A percentile compares a stretch with the other conserved stretches of the same genome.
Conservation (phyloP, 1,140 invertebrate species). For the Oryctes rhinoceros region DNA sequence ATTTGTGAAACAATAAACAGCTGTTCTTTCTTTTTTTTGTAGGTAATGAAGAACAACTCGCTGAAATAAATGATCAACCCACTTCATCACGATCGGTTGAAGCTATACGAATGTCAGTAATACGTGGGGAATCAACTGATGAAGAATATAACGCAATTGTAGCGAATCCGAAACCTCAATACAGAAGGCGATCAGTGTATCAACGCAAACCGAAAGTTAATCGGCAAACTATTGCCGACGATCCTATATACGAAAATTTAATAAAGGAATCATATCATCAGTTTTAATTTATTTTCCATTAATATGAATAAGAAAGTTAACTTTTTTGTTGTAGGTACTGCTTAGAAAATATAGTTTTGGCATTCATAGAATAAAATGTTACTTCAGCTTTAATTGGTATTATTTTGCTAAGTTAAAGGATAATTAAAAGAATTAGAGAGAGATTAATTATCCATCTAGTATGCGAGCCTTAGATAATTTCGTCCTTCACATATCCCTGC, state of each 20-base stretch:
- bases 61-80: slow-evolving; percentile 37
- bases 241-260: slow-evolving; percentile 28
- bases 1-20: neutral
- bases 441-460: too few relatives aligned
- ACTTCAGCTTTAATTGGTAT: too few relatives aligned
- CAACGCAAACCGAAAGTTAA: slow-evolving; percentile 22
- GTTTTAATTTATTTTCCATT: neutral
- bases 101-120: neutral
- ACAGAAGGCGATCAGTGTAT: slow-evolving; percentile 2
- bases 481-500: too few relatives aligned
- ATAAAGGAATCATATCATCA: neutral
- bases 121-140: neutral
- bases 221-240: neutral
- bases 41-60: slow-evolving; percentile 18
- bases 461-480: too few relatives aligned
- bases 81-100: slow-evolving; percentile 35
- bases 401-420: too few relatives aligned
- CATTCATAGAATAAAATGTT: too few relatives aligned
- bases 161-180: neutral
- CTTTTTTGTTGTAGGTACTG: neutral
- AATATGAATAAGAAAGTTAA: neutral
- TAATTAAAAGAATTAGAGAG: too few relatives aligned
- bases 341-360: too few relatives aligned
- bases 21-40: slow-evolving; percentile 28
- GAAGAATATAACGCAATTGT: slow-evolving; percentile 39